Evolutionary conservation across 2,888 invertebrate genomes (phyloP).

Genomic region (Timandra comae): DNA sequence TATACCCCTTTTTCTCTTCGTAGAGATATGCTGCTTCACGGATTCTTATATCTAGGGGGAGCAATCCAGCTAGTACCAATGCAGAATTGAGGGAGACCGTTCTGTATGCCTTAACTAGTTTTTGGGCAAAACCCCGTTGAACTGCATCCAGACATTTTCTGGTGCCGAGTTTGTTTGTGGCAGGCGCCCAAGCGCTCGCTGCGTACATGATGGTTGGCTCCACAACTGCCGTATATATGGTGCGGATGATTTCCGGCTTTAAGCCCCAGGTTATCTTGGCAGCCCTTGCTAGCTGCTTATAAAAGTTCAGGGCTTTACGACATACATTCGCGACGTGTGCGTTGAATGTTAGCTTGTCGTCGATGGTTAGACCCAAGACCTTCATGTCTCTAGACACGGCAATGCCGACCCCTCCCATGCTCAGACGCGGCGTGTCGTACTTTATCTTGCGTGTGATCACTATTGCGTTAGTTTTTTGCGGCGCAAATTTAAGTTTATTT

Average conservation of each 20-base stretch:
- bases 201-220: not conserved
- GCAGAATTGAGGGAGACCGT: constrained; percentile 9
- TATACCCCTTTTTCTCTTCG: constrained; percentile 12
- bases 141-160: not conserved
- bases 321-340: not conserved
- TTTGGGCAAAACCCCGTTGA: constrained; percentile 4
- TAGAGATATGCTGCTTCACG: constrained; percentile 15
- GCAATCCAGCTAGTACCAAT: constrained; percentile 14
- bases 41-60: constrained; percentile 16
- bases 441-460: not conserved
- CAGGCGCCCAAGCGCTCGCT: constrained; percentile 4
- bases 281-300: too few relatives aligned
- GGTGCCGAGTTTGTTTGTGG: not conserved
- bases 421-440: not conserved
- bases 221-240: not conserved
- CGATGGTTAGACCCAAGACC: not conserved
- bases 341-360: not conserved
- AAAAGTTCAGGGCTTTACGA: too few relatives aligned
- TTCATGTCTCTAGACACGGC: not conserved
- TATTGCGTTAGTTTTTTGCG: not conserved
- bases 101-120: constrained; percentile 3
- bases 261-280: too few relatives aligned
- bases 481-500: constrained; percentile 5
- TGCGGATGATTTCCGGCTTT: too few relatives aligned
- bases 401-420: not conserved